phyloP scores from a whole-genome alignment of 2,888 invertebrate species.

The Icerya purchasi region DNA sequence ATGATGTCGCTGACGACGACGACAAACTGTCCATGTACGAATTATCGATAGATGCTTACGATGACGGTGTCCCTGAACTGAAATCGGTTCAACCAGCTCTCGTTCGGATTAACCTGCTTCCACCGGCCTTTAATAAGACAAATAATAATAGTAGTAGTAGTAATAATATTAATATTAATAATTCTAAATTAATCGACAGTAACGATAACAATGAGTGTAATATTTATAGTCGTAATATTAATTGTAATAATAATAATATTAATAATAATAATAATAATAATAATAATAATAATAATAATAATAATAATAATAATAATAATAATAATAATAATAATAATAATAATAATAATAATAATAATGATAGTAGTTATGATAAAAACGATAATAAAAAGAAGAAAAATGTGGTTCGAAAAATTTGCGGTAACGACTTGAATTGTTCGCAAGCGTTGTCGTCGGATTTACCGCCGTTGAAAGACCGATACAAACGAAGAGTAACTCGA shows the following conservation, averaged over 20 bases:
- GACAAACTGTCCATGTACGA: not conserved
- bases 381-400: slow-evolving; percentile 24
- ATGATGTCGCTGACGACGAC: not conserved
- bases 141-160: too few species aligned
- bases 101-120: not conserved
- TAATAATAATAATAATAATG: too few species aligned
- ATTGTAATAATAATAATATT: not conserved
- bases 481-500: slow-evolving; percentile 59
- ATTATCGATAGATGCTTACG: not conserved
- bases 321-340: too few species aligned
- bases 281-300: not conserved
- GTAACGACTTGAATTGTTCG: not conserved
- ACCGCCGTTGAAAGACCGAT: not conserved
- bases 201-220: too few species aligned
- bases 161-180: too few species aligned
- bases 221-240: not conserved
- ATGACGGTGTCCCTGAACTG: not conserved
- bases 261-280: not conserved
- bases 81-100: not conserved
- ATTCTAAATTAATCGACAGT: too few species aligned
- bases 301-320: not conserved
- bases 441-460: not conserved
- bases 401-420: slow-evolving; percentile 4
- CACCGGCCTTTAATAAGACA: too few species aligned
- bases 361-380: slow-evolving; percentile 33